Evolutionary conservation across 1,140 invertebrate genomes (phyloP), one percentile per base, ranked within the genome.

Genomic region (Antheraea pernyi): DNA sequence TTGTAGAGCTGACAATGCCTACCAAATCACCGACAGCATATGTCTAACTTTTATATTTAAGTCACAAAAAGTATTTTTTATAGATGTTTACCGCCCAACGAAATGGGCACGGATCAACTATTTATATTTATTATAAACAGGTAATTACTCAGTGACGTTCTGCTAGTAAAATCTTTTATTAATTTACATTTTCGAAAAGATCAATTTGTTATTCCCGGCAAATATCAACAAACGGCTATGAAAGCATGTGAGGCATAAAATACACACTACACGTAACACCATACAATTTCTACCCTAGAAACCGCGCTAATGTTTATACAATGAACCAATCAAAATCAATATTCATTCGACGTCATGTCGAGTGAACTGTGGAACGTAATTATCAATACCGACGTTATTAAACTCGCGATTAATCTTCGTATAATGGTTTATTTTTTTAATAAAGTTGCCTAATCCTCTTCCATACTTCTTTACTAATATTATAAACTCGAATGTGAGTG

Each of bases 221-320:
- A 69, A 76, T 48, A 73, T 73, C 59, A 63, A 59, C 66, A 76
- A 76, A 69, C 69, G 70, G 46, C 68, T 62, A 72, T 70, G 65
- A 61, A 70, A 48, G 48, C 53, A 59, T 16, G 46, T 53, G 10
- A 60, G 69, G 69, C 73, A 65, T 73, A 71, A 75, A 72, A 48
- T 70, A 67, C 64, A 19, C 60, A 69, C 68, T 67, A 70, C 62
- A 77, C 78, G 76, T 70, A 76, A 75, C 76, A 75, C 76, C 63
- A 59, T 77, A 67, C 73, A 77, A 70, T 75, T 72, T 69, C 76
- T 71, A 72, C 73, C 73, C 67, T 53, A 75, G 67, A 67, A 60
- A 42, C 48, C 74, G 70, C 69, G 70, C 77, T 73, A 82, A 84
- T 84, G 81, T 84, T 84, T 84, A 79, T 82, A 63, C 77, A 73